These are phyloP conservation scores for Oreortyx pictus DNA, from an alignment of 2,797 vertebrate genomes.

Conservation along the genomic window DNA sequence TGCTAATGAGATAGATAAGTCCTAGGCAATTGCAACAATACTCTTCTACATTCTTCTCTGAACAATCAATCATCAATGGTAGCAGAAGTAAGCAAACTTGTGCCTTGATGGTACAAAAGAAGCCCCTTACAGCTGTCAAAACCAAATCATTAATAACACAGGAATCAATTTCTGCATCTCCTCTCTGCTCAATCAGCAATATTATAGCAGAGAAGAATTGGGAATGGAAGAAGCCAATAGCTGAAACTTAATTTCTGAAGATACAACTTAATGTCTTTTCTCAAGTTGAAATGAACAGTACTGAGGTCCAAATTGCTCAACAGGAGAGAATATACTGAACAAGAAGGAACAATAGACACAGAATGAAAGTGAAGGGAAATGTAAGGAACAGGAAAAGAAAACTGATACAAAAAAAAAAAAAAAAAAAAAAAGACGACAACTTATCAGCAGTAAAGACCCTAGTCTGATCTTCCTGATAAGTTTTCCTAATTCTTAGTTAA, in stretches of 20 bases:
- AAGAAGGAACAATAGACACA: rapidly evolving
- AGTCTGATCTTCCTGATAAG: background rate
- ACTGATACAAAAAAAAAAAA: background rate
- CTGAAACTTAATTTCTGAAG: background rate
- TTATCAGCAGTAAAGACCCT: background rate
- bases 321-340: background rate
- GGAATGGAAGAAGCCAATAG: background rate
- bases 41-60: background rate
- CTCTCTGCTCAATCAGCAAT: background rate
- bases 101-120: constrained; percentile 39
- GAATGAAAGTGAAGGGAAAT: background rate
- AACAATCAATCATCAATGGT: constrained; percentile 30
- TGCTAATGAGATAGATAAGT: constrained; percentile 1
- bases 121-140: background rate
- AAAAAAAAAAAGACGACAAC: no score
- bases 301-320: background rate
- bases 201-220: background rate
- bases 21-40: constrained; percentile 22
- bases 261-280: background rate
- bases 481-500: background rate
- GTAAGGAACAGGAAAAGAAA: background rate
- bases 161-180: constrained; percentile 52
- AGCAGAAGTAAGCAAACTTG: constrained; percentile 38
- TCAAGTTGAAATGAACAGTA: background rate
- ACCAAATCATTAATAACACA: constrained; percentile 53